Conservation (phyloP, 2,888 invertebrate species). For the Lasioglossum zephyrum region DNA sequence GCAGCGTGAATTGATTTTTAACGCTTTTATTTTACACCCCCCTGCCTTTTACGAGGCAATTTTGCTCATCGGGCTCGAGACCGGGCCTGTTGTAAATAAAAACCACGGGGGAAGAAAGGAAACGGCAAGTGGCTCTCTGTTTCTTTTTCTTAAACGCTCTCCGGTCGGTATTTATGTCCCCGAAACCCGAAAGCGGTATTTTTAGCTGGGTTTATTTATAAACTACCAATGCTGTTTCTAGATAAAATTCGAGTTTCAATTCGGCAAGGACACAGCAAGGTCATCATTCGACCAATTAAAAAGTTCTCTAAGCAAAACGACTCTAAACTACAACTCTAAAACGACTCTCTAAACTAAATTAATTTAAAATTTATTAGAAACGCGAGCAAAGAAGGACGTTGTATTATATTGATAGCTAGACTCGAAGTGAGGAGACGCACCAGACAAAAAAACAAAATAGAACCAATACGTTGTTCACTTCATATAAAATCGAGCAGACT, state of each 20-base stretch:
- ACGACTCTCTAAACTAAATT: no score
- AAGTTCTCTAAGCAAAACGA: not conserved
- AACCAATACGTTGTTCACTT: no score
- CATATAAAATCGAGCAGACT: no score
- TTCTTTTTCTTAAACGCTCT: conserved; percentile 25
- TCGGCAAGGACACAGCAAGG: not conserved
- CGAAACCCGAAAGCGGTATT: conserved; percentile 29
- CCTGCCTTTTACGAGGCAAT: conserved; percentile 57
- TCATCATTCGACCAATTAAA: not conserved
- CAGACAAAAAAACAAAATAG: no score
- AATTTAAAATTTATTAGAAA: no score
- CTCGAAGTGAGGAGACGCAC: no score
- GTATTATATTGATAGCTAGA: no score
- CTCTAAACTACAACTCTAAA: no score
- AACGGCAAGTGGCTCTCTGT: conserved; percentile 60
- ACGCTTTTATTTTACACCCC: conserved; percentile 55
- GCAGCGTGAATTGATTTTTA: conserved; percentile 63
- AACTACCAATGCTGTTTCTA: conserved; percentile 13
- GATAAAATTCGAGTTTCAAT: not conserved
- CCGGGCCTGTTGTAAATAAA: conserved; percentile 61
- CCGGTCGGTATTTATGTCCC: conserved; percentile 47
- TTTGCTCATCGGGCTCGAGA: conserved; percentile 55
- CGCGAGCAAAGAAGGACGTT: no score
- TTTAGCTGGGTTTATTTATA: conserved; percentile 27
- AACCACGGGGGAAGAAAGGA: conserved; percentile 60